A percentile compares a stretch with the other conserved stretches of the same genome.
These are phyloP conservation scores for Polyommatus icarus DNA, from an alignment of 2,888 invertebrate genomes.

Conservation along the genomic window DNA sequence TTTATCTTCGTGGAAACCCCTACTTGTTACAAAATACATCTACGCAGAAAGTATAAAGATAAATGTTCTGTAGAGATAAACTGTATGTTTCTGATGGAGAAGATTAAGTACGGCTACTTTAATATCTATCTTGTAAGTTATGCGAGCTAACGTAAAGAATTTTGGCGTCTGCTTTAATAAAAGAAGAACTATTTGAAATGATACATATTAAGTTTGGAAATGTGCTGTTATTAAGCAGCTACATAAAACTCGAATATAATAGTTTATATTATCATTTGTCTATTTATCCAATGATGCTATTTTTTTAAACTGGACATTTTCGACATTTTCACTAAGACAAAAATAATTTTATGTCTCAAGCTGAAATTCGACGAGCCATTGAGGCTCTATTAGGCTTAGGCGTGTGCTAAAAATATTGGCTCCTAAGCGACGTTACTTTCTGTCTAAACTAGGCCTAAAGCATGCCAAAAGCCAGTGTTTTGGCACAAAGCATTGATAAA, in stretches of 20 bases:
- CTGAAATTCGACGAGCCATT: too few relatives aligned
- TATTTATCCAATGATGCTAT: too few relatives aligned
- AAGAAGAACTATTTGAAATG: too few relatives aligned
- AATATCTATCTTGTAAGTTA: background rate
- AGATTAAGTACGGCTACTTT: background rate
- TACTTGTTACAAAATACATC: background rate
- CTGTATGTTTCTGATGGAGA: background rate
- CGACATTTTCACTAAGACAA: too few relatives aligned
- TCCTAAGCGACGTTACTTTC: background rate
- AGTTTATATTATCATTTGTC: too few relatives aligned
- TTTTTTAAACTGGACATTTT: too few relatives aligned
- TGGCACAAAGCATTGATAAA: background rate
- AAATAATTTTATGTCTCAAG: too few relatives aligned
- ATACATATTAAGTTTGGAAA: too few relatives aligned
- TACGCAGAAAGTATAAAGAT: background rate
- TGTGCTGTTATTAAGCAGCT: too few relatives aligned
- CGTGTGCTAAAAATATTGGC: background rate
- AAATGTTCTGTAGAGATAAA: constrained; percentile 4
- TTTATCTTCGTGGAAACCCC: background rate
- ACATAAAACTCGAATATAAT: too few relatives aligned
- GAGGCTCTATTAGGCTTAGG: too few relatives aligned
- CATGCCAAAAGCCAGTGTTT: background rate
- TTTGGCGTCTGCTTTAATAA: background rate
- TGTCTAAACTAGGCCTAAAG: background rate
- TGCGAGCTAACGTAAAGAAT: background rate